Evolutionary conservation across 2,797 vertebrate genomes (phyloP), one percentile per base, ranked within the genome.

Genomic region (Silurus lanzhouensis): DNA sequence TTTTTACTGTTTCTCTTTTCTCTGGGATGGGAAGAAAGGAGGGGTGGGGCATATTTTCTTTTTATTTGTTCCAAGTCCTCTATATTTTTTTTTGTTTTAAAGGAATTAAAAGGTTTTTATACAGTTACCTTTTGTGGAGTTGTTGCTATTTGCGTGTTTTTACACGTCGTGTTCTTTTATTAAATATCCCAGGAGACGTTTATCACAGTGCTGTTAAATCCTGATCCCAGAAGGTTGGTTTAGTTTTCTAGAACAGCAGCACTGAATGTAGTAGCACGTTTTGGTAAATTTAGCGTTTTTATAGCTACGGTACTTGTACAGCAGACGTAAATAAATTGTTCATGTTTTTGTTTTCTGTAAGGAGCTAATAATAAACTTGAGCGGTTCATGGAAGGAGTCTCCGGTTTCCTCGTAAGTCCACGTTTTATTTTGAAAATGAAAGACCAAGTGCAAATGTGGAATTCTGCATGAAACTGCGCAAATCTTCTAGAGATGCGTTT

Each of bases 61-160:
- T 83, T 67, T 78, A 7, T 61, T 61, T 44, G 57, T 94, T 83
- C 90, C 82, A 48, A 87, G 81, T 84, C 15, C 27, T 88, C 83
- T 84, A 85, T 82, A 25, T 84, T 74, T 44, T 68, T 27, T 4
- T 77, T 83, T 84, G 90, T 91, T 91, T 93, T 93, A 89, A 89
- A 92, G 88, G 89, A 91, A 95, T 94, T 95, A 95, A 95, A 95
- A 90, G 92, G 92, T 92, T 95, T 95, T 95, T 95, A 93, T 94
- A 94, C 94, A 92, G 93, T 90, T 89, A 66, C 88, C 88, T 84
- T 92, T 90, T 10, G 60, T 22, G 83, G 89, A 91, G 87, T 83
- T 92, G 87, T 89, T 92, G 88, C 92, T 87, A 91, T 86, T 31
- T 52, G 44, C 6, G 25, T 1, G 17, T 52, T 12, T 74, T 74